Evolutionary conservation across 2,888 invertebrate genomes (phyloP), one percentile per base, ranked within the genome.

Genomic region (Lochmaea crataegi): DNA sequence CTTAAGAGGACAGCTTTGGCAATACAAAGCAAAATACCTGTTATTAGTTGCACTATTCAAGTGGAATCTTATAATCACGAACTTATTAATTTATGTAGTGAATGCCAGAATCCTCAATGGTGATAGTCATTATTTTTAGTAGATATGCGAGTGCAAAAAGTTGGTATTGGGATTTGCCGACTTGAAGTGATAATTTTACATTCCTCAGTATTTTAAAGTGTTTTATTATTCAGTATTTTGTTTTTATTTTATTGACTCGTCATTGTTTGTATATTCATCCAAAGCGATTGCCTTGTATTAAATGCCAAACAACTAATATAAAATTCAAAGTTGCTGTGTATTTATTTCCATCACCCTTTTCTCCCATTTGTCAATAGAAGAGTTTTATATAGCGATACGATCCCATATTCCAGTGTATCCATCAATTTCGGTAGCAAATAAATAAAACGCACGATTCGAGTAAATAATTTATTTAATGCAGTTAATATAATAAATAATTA

Each of bases 1-100:
- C 82, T 89, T 68, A 84, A 85, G 76, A 84, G 85, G 78, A 89
- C 89, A 6, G 86, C 87, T 53, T 80, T 83, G 65, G 76, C 89
- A 70, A 83, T 89, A 45, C 84, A 86, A 77, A 85, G 82, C 71
- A 86, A 87, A 80, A 86, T 88, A 79, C 85, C 85, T 32, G 85
- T 89, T 67, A 82, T 86, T 67, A 85, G 86, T 78, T 87, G 87
- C 75, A 89, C 89, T 9, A 84, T 90, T 51, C 90, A 90, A 83
- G 86, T 89, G 66, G 90, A 90, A 82, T 83, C 84, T n/a, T 89
- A 87, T 77, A 85, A 86, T 79, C 82, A 86, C 38, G 85, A 86
- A 53, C 79, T 86, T 51, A 86, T 88, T 80, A 83, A 77, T 75
- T 78, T 75, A 18, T 83, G 83, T 68, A 74, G 74, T 61, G 73